Base-by-base conservation (phyloP, 2,113 vertebrate genomes). In the Chlorocebus sabaeus region DNA sequence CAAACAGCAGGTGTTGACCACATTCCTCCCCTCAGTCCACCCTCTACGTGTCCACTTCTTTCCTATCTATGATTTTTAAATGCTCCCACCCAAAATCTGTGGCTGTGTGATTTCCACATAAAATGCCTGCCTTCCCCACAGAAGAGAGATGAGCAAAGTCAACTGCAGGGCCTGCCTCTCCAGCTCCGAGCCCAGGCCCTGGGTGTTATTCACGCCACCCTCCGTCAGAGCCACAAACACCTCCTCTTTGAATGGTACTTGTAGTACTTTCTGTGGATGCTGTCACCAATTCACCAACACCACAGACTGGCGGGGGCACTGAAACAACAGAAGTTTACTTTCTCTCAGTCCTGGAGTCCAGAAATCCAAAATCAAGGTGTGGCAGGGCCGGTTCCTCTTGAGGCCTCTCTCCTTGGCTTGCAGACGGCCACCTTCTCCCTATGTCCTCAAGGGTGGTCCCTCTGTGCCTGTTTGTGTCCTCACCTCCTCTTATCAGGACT, bases 151-250 rank as follows among this genome's bases (percentile, higher is more conserved):
- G 3, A 22, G 23, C 27, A 5, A 35, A 35, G 16, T 30, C 86
- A 17, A 0, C 0, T 6, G 11, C 43, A 22, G 52, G 18, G 52
- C 4, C 43, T 0, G 68, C 14, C 20, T 57, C 40, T 84, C 16
- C 1, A 0, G 79, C 72, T 13, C 57, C 0, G 1, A n/a, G 45
- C 45, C 67, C 68, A 48, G 57, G 30, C 1, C 7, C 75, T 12
- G 17, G 1, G 61, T 38, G 23, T 3, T 23, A 5, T 3, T 40
- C n/a, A 11, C 20, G 38, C 70, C 50, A 23, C 59, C 13, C 48
- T n/a, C 38, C 10, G 0, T 18, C 38, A 35, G 50, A 38, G 6
- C 50, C 68, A 7, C 78, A 59, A 12, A 27, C 1, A 13, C 14
- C 5, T n/a, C 38, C 78, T 40, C 70, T 22, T 5, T 5, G 48